Conservation (phyloP, 1,140 invertebrate genomes). For the Drosophila burlai region DNA sequence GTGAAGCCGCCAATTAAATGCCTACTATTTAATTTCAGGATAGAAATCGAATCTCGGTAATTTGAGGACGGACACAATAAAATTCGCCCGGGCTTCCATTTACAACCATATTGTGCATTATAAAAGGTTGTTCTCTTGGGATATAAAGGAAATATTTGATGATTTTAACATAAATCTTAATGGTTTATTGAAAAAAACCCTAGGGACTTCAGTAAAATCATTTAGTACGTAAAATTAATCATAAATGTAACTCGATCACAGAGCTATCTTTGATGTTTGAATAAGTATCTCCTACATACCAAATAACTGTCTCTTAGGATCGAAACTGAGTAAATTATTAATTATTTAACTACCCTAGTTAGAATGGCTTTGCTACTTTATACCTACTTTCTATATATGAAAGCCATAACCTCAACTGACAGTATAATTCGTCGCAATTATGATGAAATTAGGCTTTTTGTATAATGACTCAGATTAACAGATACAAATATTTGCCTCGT, state of each 20-base stretch:
- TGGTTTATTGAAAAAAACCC: neutral
- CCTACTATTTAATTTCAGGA: constrained; percentile 24
- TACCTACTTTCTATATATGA: neutral
- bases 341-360: neutral
- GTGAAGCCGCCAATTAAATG: constrained; percentile 27
- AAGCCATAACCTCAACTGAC: neutral
- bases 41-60: constrained; percentile 11
- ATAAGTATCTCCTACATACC: too few relatives aligned
- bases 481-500: neutral
- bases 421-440: neutral
- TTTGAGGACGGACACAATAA: constrained; percentile 5
- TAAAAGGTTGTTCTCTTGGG: neutral
- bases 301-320: neutral
- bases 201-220: too few relatives aligned
- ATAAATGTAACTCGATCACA: neutral
- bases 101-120: constrained; percentile 8
- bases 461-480: neutral
- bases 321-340: neutral
- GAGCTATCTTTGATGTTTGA: neutral
- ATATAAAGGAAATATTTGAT: neutral
- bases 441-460: constrained; percentile 1
- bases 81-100: constrained; percentile 9
- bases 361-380: neutral
- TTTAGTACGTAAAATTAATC: neutral
- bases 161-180: neutral